Evolutionary conservation across 2,797 vertebrate species (phyloP), one percentile per base, ranked within the genome.

Genomic region (Sebastolobus altivelis): DNA sequence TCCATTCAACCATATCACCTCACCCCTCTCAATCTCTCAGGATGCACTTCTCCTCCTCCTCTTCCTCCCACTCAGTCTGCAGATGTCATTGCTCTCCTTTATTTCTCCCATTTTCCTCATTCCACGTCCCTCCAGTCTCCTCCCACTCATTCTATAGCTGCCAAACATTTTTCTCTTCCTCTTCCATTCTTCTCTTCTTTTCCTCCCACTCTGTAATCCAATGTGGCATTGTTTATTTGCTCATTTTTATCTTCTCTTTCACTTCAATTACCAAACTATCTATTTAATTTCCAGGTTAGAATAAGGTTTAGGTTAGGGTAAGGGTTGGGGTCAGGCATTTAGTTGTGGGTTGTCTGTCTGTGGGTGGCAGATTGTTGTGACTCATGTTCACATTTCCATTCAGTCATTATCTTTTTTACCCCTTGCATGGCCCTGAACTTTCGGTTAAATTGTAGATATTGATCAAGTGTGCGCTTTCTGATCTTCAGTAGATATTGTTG

Each of bases 61-160:
- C n/a, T n/a, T 66, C 68, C 79, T 78, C 86, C 79, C 55, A 66
- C 88, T 71, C 75, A 67, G 35, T 72, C 73, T 77, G 67, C 78
- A 68, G 49, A 60, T 77, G 73, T 71, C 77, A 46, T 35, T 75
- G 40, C 46, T 72, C 63, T 80, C 33, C 33, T 62, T 20, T 58
- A 20, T 81, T 81, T 49, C 73, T 81, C 35, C 59, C 46, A 11
- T 79, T 81, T 72, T 46, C 69, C 60, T 78, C 35, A 27, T n/a
- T 40, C 46, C 61, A 43, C 33, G 49, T 65, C 59, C 71, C 56
- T 27, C 49, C 70, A 49, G 65, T 52, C 60, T 72, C 74, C 65
- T 87, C 87, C 85, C 62, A 86, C 77, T 66, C 67, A 69, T 22
- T 68, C n/a, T 58, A 8, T 12, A 60, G 25, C 80, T 74, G 65